Evolutionary conservation across 2,888 invertebrate species (phyloP).

Genomic region (Diaprepes abbreviatus): DNA sequence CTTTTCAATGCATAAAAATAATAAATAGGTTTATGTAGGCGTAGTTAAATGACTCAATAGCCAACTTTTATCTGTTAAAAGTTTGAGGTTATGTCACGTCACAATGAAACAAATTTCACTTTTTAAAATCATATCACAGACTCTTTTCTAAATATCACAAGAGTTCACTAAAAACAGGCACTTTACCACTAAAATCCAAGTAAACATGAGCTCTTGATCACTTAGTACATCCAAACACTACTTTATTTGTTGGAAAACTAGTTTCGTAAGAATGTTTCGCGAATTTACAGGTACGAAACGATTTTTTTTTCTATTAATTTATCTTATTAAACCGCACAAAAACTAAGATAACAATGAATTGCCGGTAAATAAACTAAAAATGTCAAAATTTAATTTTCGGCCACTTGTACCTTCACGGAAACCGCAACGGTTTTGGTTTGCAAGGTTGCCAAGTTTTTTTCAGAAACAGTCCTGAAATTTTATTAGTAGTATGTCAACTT

Average conservation of each 20-base stretch:
- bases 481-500: too few relatives aligned
- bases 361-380: conserved; percentile 29
- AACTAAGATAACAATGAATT: conserved; percentile 8
- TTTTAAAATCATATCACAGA: conserved; percentile 15
- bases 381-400: conserved; percentile 53
- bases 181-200: not conserved
- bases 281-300: not conserved
- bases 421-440: conserved; percentile 44
- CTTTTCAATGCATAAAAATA: conserved; percentile 3
- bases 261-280: not conserved
- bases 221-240: not conserved
- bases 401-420: conserved; percentile 61
- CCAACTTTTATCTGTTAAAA: conserved; percentile 25
- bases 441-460: conserved; percentile 35
- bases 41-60: conserved; percentile 29
- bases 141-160: conserved; percentile 3
- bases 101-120: conserved; percentile 23
- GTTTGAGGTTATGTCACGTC: conserved; percentile 52
- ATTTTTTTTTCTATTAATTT: not conserved
- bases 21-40: conserved; percentile 26
- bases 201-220: not conserved
- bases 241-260: not conserved
- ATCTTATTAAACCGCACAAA: not conserved
- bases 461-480: conserved; percentile 21
- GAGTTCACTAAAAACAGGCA: not conserved